Evolutionary conservation across 2,888 invertebrate genomes (phyloP).

Genomic region (Incurvaria masculella): DNA sequence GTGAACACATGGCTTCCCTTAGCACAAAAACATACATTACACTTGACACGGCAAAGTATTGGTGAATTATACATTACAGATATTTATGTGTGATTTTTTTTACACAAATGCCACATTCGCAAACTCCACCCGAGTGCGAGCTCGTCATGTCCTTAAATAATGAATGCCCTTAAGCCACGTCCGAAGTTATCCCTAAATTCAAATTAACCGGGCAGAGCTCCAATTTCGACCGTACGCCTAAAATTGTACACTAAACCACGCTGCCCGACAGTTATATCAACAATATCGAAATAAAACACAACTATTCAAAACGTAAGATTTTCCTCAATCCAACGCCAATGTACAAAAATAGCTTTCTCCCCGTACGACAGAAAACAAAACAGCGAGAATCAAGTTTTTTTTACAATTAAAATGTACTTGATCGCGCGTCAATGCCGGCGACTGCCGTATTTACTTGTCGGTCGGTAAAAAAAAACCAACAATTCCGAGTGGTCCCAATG

Average conservation of each 20-base stretch:
- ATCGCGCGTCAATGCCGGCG: no score
- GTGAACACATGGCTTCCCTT: not conserved
- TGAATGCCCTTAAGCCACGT: not conserved
- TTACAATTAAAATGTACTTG: no score
- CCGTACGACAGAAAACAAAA: no score
- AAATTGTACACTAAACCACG: not conserved
- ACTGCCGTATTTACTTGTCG: not conserved
- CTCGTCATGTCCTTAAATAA: not conserved
- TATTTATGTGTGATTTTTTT: not conserved
- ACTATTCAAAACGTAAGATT: no score
- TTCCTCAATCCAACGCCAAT: no score
- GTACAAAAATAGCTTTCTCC: no score
- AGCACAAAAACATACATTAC: not conserved
- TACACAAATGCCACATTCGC: no score
- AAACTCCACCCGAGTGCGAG: no score
- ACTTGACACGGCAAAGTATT: not conserved
- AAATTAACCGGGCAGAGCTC: not conserved
- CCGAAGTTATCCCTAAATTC: not conserved
- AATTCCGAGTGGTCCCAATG: not conserved
- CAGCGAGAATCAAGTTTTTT: no score
- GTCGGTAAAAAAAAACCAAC: not conserved
- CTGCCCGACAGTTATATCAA: no score
- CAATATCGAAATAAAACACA: no score
- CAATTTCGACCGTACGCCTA: not conserved
- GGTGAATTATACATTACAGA: not conserved